Conservation (phyloP, 2,113 vertebrate genomes). For the Corythornis cristatus region DNA sequence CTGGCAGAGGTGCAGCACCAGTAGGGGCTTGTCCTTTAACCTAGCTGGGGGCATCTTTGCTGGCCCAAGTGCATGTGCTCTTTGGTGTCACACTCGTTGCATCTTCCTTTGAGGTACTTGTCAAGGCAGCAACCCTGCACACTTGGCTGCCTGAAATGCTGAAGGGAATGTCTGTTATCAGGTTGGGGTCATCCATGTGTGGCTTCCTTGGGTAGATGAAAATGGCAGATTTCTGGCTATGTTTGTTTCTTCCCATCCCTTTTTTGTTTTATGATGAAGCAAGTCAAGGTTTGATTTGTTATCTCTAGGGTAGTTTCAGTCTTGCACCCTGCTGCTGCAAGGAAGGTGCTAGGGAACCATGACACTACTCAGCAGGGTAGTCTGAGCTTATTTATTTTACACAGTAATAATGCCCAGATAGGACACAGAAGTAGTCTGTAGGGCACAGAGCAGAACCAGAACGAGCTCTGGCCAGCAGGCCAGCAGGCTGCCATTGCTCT, state of each 20-base stretch:
- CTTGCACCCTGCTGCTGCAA: background rate
- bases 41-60: background rate
- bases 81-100: background rate
- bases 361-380: background rate
- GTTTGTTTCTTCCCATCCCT: background rate
- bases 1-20: background rate
- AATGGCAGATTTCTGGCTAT: background rate
- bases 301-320: background rate
- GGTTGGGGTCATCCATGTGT: background rate
- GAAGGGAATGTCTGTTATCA: background rate
- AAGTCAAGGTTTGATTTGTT: background rate
- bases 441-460: background rate
- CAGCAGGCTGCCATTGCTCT: background rate
- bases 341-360: background rate
- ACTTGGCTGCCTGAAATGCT: background rate
- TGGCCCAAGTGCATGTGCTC: background rate
- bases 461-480: background rate
- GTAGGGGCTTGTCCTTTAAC: background rate
- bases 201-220: background rate
- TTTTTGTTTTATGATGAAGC: background rate
- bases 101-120: background rate
- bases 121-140: rapidly evolving
- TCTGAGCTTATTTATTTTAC: background rate
- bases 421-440: background rate
- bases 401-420: background rate